A percentile compares a stretch with the other conserved stretches of the same genome.
phyloP scores from a whole-genome alignment of 2,797 vertebrate genomes.

The Perodicticus potto region DNA sequence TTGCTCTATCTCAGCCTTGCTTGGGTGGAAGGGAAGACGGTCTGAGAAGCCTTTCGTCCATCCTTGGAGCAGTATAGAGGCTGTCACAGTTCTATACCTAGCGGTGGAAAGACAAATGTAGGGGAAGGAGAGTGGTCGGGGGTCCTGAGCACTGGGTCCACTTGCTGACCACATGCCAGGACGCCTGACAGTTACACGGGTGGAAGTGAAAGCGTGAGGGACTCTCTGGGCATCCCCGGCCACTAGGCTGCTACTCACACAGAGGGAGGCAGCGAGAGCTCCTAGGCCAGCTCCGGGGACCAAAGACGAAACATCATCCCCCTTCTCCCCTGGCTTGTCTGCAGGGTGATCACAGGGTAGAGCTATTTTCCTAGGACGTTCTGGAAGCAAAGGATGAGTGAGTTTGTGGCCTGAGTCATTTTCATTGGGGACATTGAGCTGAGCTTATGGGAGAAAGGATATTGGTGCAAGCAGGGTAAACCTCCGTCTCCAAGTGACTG shows the following conservation, averaged over 20 bases:
- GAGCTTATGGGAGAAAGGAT: not conserved
- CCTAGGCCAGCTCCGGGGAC: fast-evolving
- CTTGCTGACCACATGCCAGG: fast-evolving
- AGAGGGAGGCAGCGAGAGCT: not conserved
- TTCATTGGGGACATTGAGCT: not conserved
- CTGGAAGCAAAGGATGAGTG: not conserved
- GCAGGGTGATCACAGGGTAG: not conserved
- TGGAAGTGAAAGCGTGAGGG: not conserved
- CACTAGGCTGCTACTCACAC: not conserved
- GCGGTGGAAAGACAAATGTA: not conserved
- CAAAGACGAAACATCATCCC: fast-evolving
- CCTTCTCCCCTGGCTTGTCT: not conserved
- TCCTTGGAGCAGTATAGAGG: fast-evolving
- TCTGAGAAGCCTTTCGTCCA: not conserved
- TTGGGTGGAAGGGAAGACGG: not conserved
- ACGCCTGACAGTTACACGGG: fast-evolving
- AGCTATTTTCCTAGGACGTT: not conserved
- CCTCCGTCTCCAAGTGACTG: not conserved
- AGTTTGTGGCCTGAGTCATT: not conserved
- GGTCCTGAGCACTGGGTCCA: fast-evolving
- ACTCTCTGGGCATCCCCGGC: not conserved
- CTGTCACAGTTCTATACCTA: fast-evolving
- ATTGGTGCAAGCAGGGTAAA: not conserved
- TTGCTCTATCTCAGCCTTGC: not conserved
- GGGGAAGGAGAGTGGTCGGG: not conserved